Evolutionary conservation across 2,888 invertebrate genomes (phyloP), one percentile per base, ranked within the genome.

Genomic region (Dolichomitus sp.): DNA sequence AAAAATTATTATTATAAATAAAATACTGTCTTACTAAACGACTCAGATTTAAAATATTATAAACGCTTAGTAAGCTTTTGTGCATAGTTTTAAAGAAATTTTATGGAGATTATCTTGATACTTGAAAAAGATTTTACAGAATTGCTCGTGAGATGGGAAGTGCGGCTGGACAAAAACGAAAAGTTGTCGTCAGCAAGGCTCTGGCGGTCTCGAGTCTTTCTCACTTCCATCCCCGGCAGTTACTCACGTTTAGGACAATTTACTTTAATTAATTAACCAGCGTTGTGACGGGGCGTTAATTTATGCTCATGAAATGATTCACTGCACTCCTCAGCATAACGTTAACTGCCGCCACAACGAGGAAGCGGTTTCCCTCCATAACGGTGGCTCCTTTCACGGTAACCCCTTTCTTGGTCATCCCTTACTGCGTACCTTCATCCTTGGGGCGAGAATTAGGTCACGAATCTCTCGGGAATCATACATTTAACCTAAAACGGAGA

Each of bases 211-310:
- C 70, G 23, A 79, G 75, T 75, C 61, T 83, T 79, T 79, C 59
- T 40, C 54, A 65, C 69, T 57, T 69, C 81, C 85, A 87, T 88
- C 88, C 89, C 88, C 87, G 78, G 90, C 88, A 91, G 89, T 92
- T 92, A 91, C 89, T 92, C 92, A 91, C 89, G 90, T 89, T 92
- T 91, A 92, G 91, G 90, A 91, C 90, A 91, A 92, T 92, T 92
- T 91, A 89, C 89, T 91, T 90, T 91, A 92, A 92, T 92, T 92
- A 92, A 92, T 92, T 92, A 92, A 92, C 90, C 90, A 88, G 89
- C 90, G 88, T 91, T 90, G 91, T 88, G 90, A 91, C 90, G 89
- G 89, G 78, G 83, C 87, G 88, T 89, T 92, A 92, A 92, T 92
- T 92, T 91, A 92, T 91, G 88, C 88, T 92, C 89, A 91, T 90